These are phyloP conservation scores for Perognathus longimembris DNA, from an alignment of 2,113 vertebrate genomes.

Conservation along the genomic window DNA sequence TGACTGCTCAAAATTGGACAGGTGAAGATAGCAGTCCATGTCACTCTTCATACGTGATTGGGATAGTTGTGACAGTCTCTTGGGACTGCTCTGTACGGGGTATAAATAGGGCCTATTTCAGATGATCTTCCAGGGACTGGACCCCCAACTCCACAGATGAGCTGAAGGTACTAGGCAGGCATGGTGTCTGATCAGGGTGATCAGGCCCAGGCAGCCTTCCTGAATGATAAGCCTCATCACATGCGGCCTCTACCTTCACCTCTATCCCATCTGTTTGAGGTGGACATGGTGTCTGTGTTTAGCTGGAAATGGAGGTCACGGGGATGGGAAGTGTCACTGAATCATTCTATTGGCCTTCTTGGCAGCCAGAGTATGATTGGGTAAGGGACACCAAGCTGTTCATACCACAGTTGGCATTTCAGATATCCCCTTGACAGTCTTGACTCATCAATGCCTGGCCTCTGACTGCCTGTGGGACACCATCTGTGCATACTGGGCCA, in stretches of 20 bases:
- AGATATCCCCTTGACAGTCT: constrained; percentile 53
- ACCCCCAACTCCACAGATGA: background rate
- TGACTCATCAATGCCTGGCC: constrained; percentile 69
- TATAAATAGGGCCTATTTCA: background rate
- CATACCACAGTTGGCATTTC: constrained; percentile 48
- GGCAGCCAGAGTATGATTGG: background rate
- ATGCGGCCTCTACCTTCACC: background rate
- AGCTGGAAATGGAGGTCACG: background rate
- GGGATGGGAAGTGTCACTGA: constrained; percentile 57
- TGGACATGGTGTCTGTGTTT: background rate
- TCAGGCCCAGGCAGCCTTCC: background rate
- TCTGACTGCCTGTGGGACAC: constrained; percentile 40
- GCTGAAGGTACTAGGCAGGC: background rate
- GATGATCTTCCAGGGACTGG: background rate
- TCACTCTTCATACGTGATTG: background rate
- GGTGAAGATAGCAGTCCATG: background rate
- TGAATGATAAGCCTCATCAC: background rate
- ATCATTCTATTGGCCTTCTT: constrained; percentile 52
- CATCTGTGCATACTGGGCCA: constrained; percentile 64
- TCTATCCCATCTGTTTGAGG: background rate
- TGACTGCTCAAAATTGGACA: constrained; percentile 19
- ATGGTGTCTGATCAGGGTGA: background rate
- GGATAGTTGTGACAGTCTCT: background rate
- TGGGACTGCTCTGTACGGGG: background rate
- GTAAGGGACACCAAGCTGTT: constrained; percentile 36